Conservation (phyloP, 2,888 invertebrate species). For the Dryobota labecula region DNA sequence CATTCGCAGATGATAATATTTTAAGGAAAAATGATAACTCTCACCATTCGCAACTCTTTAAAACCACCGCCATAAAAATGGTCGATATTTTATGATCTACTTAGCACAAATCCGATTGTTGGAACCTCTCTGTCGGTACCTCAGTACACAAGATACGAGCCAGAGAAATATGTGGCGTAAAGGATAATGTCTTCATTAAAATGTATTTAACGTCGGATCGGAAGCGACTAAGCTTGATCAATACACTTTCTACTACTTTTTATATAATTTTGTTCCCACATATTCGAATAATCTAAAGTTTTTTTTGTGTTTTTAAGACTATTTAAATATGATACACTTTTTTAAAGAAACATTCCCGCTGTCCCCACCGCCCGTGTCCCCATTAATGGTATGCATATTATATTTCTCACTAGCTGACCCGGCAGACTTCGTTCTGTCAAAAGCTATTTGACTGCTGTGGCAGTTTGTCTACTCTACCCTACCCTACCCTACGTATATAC, state of each 20-base stretch:
- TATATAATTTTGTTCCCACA: conserved; percentile 53
- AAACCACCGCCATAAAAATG: conserved; percentile 63
- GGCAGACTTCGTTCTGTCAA: too few relatives aligned
- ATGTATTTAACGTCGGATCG: conserved; percentile 80
- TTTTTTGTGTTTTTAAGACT: conserved; percentile 60
- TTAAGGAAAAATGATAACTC: conserved; percentile 71
- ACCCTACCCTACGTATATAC: too few relatives aligned
- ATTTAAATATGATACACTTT: conserved; percentile 56
- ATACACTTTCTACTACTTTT: conserved; percentile 76
- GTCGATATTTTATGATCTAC: conserved; percentile 83
- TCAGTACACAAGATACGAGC: conserved; percentile 65
- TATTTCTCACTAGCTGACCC: too few relatives aligned
- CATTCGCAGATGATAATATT: conserved; percentile 35
- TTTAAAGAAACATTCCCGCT: too few relatives aligned
- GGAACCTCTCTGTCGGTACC: conserved; percentile 73
- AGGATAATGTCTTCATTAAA: conserved; percentile 77
- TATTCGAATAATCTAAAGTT: conserved; percentile 35
- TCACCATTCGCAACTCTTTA: conserved; percentile 59
- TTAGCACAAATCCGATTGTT: conserved; percentile 84
- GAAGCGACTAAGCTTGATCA: conserved; percentile 75
- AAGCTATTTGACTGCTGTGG: too few relatives aligned
- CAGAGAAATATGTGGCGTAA: conserved; percentile 71
- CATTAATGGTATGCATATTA: too few relatives aligned
- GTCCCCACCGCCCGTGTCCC: too few relatives aligned
- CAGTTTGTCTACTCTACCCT: too few relatives aligned